Percentiles rank a stretch among this genome's conserved stretches.
phyloP scores from a whole-genome alignment of 2,113 vertebrate species.

The Taurulus bubalis region DNA sequence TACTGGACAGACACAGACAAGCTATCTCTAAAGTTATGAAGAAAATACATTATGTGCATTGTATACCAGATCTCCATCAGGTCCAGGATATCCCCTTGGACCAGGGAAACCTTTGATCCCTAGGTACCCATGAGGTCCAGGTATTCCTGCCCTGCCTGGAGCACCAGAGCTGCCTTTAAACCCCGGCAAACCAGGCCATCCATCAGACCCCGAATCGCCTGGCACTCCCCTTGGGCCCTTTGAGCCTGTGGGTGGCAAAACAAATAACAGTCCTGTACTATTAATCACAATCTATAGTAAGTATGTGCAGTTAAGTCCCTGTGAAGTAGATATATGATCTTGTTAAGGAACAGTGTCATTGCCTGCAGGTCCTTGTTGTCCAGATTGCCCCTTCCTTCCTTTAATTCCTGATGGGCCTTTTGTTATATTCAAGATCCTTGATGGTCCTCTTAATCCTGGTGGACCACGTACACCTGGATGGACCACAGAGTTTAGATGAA shows the following conservation, averaged over 20 bases:
- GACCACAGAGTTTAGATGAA: slow-evolving; percentile 15
- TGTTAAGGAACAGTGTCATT: slow-evolving; percentile 15
- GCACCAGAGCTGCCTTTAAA: slow-evolving; percentile 52
- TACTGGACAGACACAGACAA: not conserved
- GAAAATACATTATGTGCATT: not conserved
- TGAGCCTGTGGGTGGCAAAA: slow-evolving; percentile 43
- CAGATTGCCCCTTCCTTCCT: slow-evolving; percentile 41
- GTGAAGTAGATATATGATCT: not conserved
- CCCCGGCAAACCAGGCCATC: slow-evolving; percentile 49
- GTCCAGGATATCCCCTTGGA: slow-evolving; percentile 54
- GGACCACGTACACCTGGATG: slow-evolving; percentile 45
- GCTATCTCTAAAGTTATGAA: not conserved
- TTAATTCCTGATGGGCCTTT: slow-evolving; percentile 47
- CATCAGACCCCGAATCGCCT: slow-evolving; percentile 60
- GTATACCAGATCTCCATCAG: slow-evolving; percentile 59
- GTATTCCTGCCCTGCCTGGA: slow-evolving; percentile 44
- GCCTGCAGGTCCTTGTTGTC: slow-evolving; percentile 54
- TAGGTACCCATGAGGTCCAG: slow-evolving; percentile 49
- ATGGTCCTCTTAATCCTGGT: slow-evolving; percentile 39
- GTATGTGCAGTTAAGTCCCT: not conserved
- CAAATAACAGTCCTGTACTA: not conserved
- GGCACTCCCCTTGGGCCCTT: slow-evolving; percentile 46
- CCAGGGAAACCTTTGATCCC: slow-evolving; percentile 71
- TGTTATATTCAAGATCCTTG: fast-evolving
- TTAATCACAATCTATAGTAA: not conserved